A percentile compares a stretch with the other conserved stretches of the same genome.
Evolutionary conservation across 2,797 vertebrate genomes (phyloP).

Genomic region (Alfaro cultratus): DNA sequence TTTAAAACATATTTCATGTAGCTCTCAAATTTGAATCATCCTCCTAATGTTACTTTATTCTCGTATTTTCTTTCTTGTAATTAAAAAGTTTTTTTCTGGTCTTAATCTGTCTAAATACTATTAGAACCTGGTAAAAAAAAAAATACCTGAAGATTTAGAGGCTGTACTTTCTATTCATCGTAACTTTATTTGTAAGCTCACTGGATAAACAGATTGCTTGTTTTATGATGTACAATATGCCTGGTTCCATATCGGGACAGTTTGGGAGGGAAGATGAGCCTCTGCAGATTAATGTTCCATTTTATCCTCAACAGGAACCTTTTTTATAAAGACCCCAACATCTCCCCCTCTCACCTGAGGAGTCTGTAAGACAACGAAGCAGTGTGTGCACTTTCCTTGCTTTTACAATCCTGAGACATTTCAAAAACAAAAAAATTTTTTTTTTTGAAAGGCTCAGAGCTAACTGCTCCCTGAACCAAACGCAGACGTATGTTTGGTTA

Average conservation of each 20-base stretch:
- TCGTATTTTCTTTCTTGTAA: too few species aligned
- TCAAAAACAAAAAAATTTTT: too few species aligned
- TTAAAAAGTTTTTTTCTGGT: background rate
- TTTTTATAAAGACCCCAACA: background rate
- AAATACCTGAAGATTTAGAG: background rate
- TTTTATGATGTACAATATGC: background rate
- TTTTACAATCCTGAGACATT: conserved; percentile 61
- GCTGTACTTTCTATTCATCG: background rate
- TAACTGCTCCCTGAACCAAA: background rate
- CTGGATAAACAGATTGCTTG: background rate
- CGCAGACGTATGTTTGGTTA: background rate
- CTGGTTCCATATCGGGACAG: background rate
- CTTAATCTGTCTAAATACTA: background rate
- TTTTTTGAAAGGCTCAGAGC: background rate
- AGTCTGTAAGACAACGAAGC: conserved; percentile 24
- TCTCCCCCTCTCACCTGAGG: background rate
- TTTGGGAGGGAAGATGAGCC: background rate
- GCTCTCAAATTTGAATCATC: too few species aligned
- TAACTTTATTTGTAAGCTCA: background rate
- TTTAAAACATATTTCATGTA: too few species aligned
- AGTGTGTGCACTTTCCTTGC: conserved; percentile 66
- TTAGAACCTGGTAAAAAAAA: background rate
- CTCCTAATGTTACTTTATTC: background rate
- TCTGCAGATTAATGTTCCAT: background rate
- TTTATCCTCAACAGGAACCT: background rate